Base-by-base conservation (phyloP, 2,113 vertebrate species). In the Esox niger region DNA sequence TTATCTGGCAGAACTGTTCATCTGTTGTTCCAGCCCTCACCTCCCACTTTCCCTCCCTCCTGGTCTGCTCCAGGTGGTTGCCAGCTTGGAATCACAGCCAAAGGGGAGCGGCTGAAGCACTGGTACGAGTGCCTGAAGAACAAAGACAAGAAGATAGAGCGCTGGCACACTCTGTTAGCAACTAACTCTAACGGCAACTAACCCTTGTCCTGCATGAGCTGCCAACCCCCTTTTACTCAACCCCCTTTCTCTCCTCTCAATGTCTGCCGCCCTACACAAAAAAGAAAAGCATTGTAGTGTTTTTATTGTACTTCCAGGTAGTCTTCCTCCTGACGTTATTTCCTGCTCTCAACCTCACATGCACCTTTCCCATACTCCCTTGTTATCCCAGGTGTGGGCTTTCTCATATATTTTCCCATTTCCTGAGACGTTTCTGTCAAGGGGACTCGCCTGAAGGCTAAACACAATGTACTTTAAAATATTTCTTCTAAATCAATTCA, bases 51-150 rank as follows among this genome's bases (percentile, higher is more conserved):
- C 10, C 13, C 13, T 49, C 46, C 55, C 49, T 57, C n/a, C 17
- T 43, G 38, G 38, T 43, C 33, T 43, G 13, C 15, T 43, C 30
- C 82, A 93, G 91, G 91, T 72, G 91, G 97, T 1, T 98, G 96
- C 77, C 96, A 97, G 82, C 89, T 99, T 35, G 97, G 97, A 26
- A 98, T 98, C 83, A 96, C 93, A 0, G 97, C 96, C 31, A 98
- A 98, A 80, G 97, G 97, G 0, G 97, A 99, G 80, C 84, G 94
- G 71, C 93, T 99, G 84, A 99, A 98, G 89, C 97, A 99, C 88
- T 99, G 97, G 97, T 99, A 98, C 0, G 97, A 98, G 79, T 98
- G 96, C 56, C 71, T 99, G 87, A 99, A 98, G 89, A 99, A 99
- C 91, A 98, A 98, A 84, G 97, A 99, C 88, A 97, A 98, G 94